A percentile compares a stretch with the other conserved stretches of the same genome.
Evolutionary conservation across 2,113 vertebrate species (phyloP).

Genomic region (Corynorhinus townsendii): DNA sequence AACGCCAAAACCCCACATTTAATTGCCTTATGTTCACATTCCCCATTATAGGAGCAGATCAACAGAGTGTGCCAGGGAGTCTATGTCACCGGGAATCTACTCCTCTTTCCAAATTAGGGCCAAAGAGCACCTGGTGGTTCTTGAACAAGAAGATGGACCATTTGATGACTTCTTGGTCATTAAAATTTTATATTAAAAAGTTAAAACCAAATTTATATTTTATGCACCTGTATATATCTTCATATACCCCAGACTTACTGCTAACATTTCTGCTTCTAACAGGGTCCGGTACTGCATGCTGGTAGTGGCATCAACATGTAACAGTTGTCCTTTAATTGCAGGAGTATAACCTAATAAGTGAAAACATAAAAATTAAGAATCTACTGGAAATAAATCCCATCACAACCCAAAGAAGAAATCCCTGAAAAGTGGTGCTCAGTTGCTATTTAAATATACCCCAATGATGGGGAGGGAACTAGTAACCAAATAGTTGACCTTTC

Average conservation of each 20-base stretch:
- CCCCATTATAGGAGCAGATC: background rate
- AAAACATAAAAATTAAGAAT: constrained; percentile 16
- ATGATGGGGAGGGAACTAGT: background rate
- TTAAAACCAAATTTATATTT: background rate
- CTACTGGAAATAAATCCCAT: background rate
- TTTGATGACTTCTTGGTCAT: background rate
- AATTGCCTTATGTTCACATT: background rate
- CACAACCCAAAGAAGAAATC: background rate
- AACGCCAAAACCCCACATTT: background rate
- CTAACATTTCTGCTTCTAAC: constrained; percentile 97
- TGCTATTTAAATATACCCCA: background rate
- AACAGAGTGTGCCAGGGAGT: background rate
- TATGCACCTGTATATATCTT: background rate
- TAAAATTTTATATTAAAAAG: background rate
- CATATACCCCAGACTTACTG: constrained; percentile 84
- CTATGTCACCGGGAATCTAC: background rate
- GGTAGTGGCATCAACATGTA: constrained; percentile 97
- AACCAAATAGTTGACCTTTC: background rate
- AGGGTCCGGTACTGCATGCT: constrained; percentile 98
- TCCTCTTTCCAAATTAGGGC: background rate
- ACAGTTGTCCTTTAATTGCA: constrained; percentile 96
- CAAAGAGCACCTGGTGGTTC: background rate
- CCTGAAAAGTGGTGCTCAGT: background rate
- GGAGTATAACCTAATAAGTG: constrained; percentile 89
- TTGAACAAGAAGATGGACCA: background rate